A percentile compares a stretch with the other conserved stretches of the same genome.
Evolutionary conservation across 2,888 invertebrate species (phyloP).

Genomic region (Cyclophora punctaria): DNA sequence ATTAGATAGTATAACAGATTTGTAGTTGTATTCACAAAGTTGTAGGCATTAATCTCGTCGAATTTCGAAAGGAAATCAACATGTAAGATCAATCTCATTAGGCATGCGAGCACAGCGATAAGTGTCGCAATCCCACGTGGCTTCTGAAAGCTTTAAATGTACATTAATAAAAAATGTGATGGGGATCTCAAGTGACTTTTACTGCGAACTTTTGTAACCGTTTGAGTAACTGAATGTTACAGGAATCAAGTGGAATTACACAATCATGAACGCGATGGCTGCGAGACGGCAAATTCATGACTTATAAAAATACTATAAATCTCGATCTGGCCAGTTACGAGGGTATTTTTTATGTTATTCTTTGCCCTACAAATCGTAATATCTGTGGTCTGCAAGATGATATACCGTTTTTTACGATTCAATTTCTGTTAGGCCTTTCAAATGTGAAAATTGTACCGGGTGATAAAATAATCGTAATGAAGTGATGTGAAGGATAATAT

Average conservation of each 20-base stretch:
- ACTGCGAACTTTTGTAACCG: not conserved
- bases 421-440: not conserved
- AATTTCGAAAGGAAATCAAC: too few species aligned
- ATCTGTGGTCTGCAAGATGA: conserved; percentile 5
- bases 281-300: conserved; percentile 11
- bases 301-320: conserved; percentile 16
- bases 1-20: too few species aligned
- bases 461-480: too few species aligned
- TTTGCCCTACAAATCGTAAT: conserved; percentile 18
- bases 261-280: conserved; percentile 7
- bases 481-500: too few species aligned
- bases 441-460: not conserved
- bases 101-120: too few species aligned
- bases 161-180: not conserved
- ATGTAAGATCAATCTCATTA: too few species aligned
- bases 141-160: too few species aligned
- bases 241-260: conserved; percentile 6
- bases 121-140: too few species aligned
- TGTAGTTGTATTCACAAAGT: too few species aligned
- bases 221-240: not conserved
- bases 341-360: conserved; percentile 17
- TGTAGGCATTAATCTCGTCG: too few species aligned
- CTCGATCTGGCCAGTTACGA: conserved; percentile 12
- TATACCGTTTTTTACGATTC: not conserved
- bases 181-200: not conserved